These are phyloP conservation scores for Venustoraphidia nigricollis DNA, from an alignment of 2,888 invertebrate species.

Conservation along the genomic window DNA sequence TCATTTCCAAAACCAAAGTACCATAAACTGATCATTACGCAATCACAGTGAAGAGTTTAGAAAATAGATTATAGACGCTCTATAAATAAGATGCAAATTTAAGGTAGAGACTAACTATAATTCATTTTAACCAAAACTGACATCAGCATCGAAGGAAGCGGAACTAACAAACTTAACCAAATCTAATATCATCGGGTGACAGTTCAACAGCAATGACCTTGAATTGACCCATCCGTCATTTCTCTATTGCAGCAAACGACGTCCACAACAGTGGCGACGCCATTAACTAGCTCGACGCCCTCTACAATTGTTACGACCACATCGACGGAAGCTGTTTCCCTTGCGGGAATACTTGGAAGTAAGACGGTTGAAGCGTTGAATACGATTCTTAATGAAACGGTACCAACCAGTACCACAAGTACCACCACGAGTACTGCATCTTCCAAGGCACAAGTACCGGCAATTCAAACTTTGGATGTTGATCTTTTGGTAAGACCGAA, in stretches of 20 bases:
- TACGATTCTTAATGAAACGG: slow-evolving; percentile 32
- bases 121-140: no score
- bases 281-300: neutral
- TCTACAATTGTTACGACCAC: neutral
- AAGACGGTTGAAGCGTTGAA: slow-evolving; percentile 43
- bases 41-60: no score
- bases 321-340: neutral
- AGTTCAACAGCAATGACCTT: no score
- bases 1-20: no score
- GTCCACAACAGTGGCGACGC: neutral
- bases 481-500: slow-evolving; percentile 40
- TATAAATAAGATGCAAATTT: no score
- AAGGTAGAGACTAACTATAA: no score
- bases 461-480: slow-evolving; percentile 36
- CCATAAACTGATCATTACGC: no score
- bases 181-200: no score
- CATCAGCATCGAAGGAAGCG: no score
- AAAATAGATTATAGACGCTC: no score
- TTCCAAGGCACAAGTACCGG: slow-evolving; percentile 29
- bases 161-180: neutral
- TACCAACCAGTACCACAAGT: slow-evolving; percentile 36
- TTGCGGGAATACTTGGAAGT: slow-evolving; percentile 41
- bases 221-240: no score
- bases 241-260: neutral
- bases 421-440: slow-evolving; percentile 39